A percentile compares a stretch with the other conserved stretches of the same genome.
phyloP scores from a whole-genome alignment of 2,888 invertebrate species.

The Rotaria socialis region DNA sequence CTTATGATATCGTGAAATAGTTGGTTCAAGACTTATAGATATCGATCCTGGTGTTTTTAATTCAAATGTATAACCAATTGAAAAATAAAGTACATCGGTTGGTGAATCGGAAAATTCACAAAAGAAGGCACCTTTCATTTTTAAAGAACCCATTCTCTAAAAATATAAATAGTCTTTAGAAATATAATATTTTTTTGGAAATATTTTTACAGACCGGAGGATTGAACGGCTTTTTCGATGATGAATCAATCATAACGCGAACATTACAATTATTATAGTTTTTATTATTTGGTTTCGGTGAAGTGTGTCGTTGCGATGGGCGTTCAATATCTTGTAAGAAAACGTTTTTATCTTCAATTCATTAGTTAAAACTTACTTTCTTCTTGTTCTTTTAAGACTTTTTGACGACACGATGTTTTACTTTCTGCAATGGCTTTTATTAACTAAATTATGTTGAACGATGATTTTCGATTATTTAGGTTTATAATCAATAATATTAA shows the following conservation, averaged over 20 bases:
- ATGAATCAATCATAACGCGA: background rate
- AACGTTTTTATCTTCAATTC: background rate
- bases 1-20: background rate
- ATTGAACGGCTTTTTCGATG: background rate
- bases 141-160: background rate
- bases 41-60: background rate
- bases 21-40: background rate
- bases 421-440: background rate
- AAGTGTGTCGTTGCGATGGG: background rate
- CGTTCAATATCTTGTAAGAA: background rate
- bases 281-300: background rate
- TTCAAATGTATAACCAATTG: slow-evolving; percentile 6
- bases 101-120: background rate
- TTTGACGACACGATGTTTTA: background rate
- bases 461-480: too few relatives aligned
- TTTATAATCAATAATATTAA: background rate
- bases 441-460: background rate
- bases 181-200: background rate
- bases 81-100: background rate
- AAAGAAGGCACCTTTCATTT: slow-evolving; percentile 22
- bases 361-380: background rate
- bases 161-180: background rate
- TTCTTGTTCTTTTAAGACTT: background rate
- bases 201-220: background rate
- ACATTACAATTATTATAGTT: background rate